Evolutionary conservation across 2,888 invertebrate genomes (phyloP).

Genomic region (Cephus pulcher): DNA sequence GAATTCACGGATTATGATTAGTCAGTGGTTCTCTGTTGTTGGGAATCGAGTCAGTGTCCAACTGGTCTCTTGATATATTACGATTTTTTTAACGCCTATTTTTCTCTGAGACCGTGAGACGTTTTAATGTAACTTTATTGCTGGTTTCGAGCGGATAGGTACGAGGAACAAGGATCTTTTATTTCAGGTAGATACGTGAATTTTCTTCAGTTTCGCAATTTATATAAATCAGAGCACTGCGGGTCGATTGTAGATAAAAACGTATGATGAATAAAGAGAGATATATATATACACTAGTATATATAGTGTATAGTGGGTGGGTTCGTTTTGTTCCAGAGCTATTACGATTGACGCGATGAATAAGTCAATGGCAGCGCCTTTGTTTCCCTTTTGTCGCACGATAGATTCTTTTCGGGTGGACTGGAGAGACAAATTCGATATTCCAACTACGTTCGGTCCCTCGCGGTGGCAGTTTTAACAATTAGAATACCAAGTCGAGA

Average conservation of each 20-base stretch:
- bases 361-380: background rate
- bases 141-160: background rate
- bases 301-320: background rate
- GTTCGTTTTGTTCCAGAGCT: background rate
- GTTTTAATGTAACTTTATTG: background rate
- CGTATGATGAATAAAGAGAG: background rate
- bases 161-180: background rate
- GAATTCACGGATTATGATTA: background rate
- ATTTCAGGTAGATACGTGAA: background rate
- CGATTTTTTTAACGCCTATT: background rate
- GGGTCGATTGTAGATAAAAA: background rate
- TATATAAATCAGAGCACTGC: background rate
- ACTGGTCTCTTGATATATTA: background rate
- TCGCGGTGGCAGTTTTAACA: constrained; percentile 9
- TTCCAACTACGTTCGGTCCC: constrained; percentile 7
- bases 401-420: background rate
- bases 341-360: background rate
- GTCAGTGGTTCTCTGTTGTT: too few species aligned
- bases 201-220: background rate
- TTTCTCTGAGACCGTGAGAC: background rate
- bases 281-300: background rate
- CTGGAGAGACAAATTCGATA: constrained; percentile 5
- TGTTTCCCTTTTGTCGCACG: background rate
- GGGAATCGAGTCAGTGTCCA: background rate
- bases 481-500: constrained; percentile 12